These are phyloP conservation scores for Ochropacha duplaris DNA, from an alignment of 2,888 invertebrate genomes.

Conservation along the genomic window DNA sequence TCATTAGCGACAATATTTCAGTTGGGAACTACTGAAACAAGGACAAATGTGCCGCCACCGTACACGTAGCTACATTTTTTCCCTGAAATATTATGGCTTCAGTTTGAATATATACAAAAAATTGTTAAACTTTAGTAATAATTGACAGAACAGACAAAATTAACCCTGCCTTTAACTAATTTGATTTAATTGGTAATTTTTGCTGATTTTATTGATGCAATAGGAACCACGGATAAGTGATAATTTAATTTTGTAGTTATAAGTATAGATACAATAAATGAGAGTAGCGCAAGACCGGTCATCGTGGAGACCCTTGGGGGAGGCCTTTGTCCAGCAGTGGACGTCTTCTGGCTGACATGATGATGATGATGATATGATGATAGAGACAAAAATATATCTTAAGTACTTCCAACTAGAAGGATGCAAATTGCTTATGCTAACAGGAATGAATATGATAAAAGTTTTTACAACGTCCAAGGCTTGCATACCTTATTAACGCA, in stretches of 20 bases:
- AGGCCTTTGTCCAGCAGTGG: too few relatives aligned
- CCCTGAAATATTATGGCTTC: background rate
- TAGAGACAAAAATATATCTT: too few relatives aligned
- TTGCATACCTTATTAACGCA: slow-evolving; percentile 29
- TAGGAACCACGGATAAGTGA: too few relatives aligned
- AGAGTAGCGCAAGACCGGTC: too few relatives aligned
- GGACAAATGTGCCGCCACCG: slow-evolving; percentile 22
- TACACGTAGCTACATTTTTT: background rate
- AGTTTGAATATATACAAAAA: background rate
- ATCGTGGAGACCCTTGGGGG: too few relatives aligned
- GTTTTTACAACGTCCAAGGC: background rate
- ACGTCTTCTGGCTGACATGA: too few relatives aligned
- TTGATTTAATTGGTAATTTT: background rate
- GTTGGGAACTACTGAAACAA: slow-evolving; percentile 41
- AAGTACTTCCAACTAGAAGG: background rate
- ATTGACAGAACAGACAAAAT: background rate
- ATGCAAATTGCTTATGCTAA: background rate
- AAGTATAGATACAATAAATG: too few relatives aligned
- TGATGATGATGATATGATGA: too few relatives aligned
- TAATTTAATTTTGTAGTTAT: too few relatives aligned
- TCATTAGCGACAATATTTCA: slow-evolving; percentile 67
- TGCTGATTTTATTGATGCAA: background rate
- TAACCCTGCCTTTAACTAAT: background rate
- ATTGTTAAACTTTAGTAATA: background rate
- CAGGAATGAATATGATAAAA: background rate